A percentile compares a stretch with the other conserved stretches of the same genome.
These are phyloP conservation scores for Pangasius mekongensis DNA, from an alignment of 2,797 vertebrate genomes.

Conservation along the genomic window DNA sequence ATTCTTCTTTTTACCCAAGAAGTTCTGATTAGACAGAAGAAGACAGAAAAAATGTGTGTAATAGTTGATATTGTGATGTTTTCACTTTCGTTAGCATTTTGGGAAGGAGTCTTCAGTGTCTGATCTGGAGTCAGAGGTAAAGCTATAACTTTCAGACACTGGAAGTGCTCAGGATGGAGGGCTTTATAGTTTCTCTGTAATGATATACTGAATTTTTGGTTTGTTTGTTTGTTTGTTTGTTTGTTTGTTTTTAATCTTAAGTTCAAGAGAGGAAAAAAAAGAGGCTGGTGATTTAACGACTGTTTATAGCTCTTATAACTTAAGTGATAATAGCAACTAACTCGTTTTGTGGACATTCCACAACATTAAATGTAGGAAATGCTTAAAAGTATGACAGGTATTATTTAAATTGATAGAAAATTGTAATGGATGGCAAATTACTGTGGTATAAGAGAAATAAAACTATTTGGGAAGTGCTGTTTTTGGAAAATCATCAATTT, in stretches of 20 bases:
- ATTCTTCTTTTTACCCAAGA: too few species aligned
- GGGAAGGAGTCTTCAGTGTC: too few species aligned
- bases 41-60: too few species aligned
- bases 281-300: neutral
- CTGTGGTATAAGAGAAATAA: neutral
- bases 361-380: neutral
- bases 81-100: too few species aligned
- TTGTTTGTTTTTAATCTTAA: neutral
- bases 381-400: neutral
- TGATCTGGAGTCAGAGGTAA: too few species aligned
- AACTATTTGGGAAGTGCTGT: neutral
- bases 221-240: too few species aligned
- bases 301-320: neutral
- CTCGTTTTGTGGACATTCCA: neutral
- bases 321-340: neutral
- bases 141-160: too few species aligned
- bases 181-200: neutral
- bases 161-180: neutral
- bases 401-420: neutral
- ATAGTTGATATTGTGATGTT: too few species aligned
- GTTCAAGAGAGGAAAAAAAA: neutral
- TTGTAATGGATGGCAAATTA: neutral
- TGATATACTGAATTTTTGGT: neutral
- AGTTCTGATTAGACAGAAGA: too few species aligned
- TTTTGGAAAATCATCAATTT: neutral